Evolutionary conservation across 1,140 invertebrate genomes (phyloP), one percentile per base, ranked within the genome.

Genomic region (Hyles euphorbiae): DNA sequence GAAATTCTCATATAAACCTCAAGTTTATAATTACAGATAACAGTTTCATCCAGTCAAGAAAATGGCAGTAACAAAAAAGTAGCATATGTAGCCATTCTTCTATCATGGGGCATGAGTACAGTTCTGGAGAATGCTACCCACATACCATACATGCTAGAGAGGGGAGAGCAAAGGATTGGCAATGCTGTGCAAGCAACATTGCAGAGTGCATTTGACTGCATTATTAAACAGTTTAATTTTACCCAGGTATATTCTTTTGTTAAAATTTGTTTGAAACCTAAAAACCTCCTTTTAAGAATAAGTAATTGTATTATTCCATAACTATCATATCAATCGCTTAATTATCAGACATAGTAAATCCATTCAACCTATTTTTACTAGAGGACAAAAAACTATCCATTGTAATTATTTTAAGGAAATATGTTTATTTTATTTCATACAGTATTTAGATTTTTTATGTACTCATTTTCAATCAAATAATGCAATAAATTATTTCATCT

Each of bases 201-300:
- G 49, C 78, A 78, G 55, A 80, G 67, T 47, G 60, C 88, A 50
- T 90, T 90, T 83, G 87, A 89, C 53, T 90, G 88, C 53, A 81
- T 79, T 47, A 83, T 90, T 33, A 78, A 77, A 47, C 82, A 78
- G 9, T 78, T 81, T 51, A 56, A 43, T 68, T 89, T 89, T 63
- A 81, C 78, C 53, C 81, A 89, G 79, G 88, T 90, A 70, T 50
- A 40, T 45, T 12, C 67, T 56, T 48, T 8, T 48, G n/a, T n/a
- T 61, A 61, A 44, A 22, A 0, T 22, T 22, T 22, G 1, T 22
- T 22, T 22, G 1, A 22, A 22, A 22, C 22, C 22, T 22, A 22
- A 22, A 22, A 22, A 22, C 22, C n/a, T n/a, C n/a, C n/a, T n/a
- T n/a, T n/a, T n/a, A n/a, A n/a, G n/a, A n/a, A n/a, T 22, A 22